Evolutionary conservation across 2,888 invertebrate species (phyloP).

Genomic region (Epinotia ramella): DNA sequence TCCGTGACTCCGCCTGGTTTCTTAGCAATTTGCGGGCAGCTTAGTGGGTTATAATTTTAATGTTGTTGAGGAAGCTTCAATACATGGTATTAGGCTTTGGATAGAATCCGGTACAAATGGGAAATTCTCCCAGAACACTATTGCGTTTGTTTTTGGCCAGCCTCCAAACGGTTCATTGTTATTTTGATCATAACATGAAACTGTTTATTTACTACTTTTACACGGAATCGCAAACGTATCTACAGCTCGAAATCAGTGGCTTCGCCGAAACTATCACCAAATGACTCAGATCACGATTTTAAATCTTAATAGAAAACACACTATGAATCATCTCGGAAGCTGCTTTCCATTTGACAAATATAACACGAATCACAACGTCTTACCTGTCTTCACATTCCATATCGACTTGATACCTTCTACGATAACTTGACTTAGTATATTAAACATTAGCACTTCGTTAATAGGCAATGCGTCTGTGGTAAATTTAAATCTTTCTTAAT

Average conservation of each 20-base stretch:
- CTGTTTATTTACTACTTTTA: constrained; percentile 7
- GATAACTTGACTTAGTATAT: neutral
- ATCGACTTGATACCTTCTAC: constrained; percentile 1
- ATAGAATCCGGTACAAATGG: neutral
- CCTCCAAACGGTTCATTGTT: neutral
- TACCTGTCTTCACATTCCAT: neutral
- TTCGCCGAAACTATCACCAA: constrained; percentile 5
- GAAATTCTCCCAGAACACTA: neutral
- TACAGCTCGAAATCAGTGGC: neutral
- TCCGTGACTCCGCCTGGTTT: too few relatives aligned
- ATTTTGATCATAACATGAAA: neutral
- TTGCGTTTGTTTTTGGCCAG: neutral
- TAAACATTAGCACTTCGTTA: constrained; percentile 34
- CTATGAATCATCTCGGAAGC: constrained; percentile 43
- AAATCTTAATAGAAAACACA: constrained; percentile 27
- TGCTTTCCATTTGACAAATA: constrained; percentile 42
- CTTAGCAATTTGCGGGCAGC: too few relatives aligned
- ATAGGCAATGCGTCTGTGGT: constrained; percentile 19
- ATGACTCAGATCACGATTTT: constrained; percentile 39
- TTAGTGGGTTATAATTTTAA: too few relatives aligned
- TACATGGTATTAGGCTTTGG: neutral
- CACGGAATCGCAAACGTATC: neutral
- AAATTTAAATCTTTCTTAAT: constrained; percentile 30
- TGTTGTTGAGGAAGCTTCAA: neutral
- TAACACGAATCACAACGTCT: neutral